Base-by-base conservation (phyloP, 1,140 invertebrate species). In the Fopius arisanus region DNA sequence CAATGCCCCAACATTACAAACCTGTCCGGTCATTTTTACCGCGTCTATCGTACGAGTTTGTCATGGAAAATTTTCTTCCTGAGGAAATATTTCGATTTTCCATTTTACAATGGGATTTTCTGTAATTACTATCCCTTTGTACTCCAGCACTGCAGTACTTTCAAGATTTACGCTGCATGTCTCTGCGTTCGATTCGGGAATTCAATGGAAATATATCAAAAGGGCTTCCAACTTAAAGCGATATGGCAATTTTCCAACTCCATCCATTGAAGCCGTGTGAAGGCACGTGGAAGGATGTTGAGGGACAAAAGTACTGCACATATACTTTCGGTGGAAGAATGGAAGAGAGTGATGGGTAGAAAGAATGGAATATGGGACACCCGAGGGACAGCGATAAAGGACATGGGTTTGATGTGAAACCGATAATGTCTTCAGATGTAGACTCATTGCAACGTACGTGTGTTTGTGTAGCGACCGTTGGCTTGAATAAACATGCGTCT, bases 401-500 rank as follows among this genome's bases (percentile, higher is more conserved):
- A 71, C 73, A 74, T 5, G 67, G 72, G 70, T 69, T 81, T 83
- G 84, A 86, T 86, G 83, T 76, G 78, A 84, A 86, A 83, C 83
- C 83, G 80, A 86, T 86, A 86, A 86, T 83, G 82, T 59, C 43
- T 6, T 51, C 54, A 28, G 54, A 21, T 12, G 54, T 59, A 59
- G 54, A 59, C 54, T 59, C 21, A 59, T 59, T 59, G 21, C 54
- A 59, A 12, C 19, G 21, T 59, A 12, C 54, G 54, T 26, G 54
- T 2, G 43, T 51, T 51, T 51, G 19, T 19, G 9, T 51, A 51
- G 19, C 43, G 19, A 4, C 6, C 43, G 43, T 51, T 21, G 5
- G 3, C 1, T 21, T 3, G 54, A 59, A 28, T 59, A 59, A 59
- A 59, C 54, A 59, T 59, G 54, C 19, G 26, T 26, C 54, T 1